Base-by-base conservation (phyloP, 2,797 vertebrate genomes). In the Dendrocincla tyrannina region DNA sequence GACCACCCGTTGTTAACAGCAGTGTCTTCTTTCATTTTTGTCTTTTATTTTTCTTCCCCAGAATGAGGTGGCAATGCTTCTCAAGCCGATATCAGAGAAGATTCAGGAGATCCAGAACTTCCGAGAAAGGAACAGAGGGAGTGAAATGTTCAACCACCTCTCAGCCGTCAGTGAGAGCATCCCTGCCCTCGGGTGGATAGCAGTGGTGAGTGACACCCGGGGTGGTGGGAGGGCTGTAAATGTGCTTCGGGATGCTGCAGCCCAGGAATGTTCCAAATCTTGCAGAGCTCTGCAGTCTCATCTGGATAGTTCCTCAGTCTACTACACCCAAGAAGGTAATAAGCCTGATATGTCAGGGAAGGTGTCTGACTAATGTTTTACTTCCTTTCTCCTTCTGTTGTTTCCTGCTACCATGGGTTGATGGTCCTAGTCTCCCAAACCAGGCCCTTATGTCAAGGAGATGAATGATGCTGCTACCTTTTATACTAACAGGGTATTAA, bases 401-500 rank as follows among this genome's bases (percentile, higher is more conserved):
- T 93, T 91, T 92, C 89, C 93, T 97, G 92, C 91, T 97, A 41
- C 96, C 93, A 70, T 96, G 97, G 96, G 83, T 90, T 97, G 96
- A 97, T 88, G 96, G 87, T 97, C 89, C 91, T 97, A 99, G 99
- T 98, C 98, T 96, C 99, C 99, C 95, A 99, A 99, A 97, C 99
- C 99, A 20, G 99, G 98, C 55, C 99, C 99, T 47, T 99, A 99
- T 93, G 99, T 99, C 97, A 99, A 99, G 98, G 99, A 99, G 98
- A 99, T 99, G 99, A 99, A 99, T 17, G 99, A 99, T 67, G 98
- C 99, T 12, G 99, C 99, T 92, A 99, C 98, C 68, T 99, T 99
- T 98, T 99, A 99, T 97, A 99, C 99, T 95, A 99, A 99, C 98
- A 98, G 99, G 98, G 99, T 99, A 68, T 98, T 99, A 93, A 99